Evolutionary conservation across 2,888 invertebrate species (phyloP), one percentile per base, ranked within the genome.

Genomic region (Cenopis cana): DNA sequence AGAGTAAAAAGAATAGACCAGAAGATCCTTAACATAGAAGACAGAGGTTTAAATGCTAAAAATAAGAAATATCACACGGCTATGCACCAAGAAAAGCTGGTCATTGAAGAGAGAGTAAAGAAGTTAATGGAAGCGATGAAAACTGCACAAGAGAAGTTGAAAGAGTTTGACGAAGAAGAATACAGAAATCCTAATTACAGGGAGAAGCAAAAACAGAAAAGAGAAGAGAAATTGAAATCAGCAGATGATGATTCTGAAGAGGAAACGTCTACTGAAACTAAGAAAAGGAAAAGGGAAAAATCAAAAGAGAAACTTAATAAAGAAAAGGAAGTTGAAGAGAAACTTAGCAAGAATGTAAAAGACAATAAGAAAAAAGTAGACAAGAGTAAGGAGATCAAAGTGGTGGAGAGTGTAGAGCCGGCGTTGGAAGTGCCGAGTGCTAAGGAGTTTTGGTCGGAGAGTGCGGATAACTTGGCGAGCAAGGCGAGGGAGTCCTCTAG

Each of bases 51-150:
- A 0, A 81, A 78, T 11, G 74, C 84, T 0, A 81, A 79, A 55
- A 93, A 89, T 38, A 91, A 93, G 67, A 84, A 85, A 61, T 86
- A 77, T 60, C 91, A 91, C 74, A 88, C 89, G 4, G 88, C 90
- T 0, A 89, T 93, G 89, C 87, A 89, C 12, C 74, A 78, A 4
- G 90, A 92, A 50, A 89, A 85, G 77, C 46, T 87, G 5, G 68
- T 84, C 0, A 73, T 87, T 12, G 75, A 89, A 74, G 82, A 89
- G 50, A 76, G 88, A 38, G 74, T 85, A 0, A 75, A 81, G 9
- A 86, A 85, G 57, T 62, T 93, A n/a, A 54, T 79, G 17, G 83
- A 86, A 66, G 84, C 83, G 0, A 77, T 89, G 29, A 73, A 76
- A 18, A 62, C 73, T 12, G 86, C 81, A 3, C 84, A 88, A 69